A percentile compares a stretch with the other conserved stretches of the same genome.
Evolutionary conservation across 2,797 vertebrate species (phyloP).

Genomic region (Peromyscus aztecus): DNA sequence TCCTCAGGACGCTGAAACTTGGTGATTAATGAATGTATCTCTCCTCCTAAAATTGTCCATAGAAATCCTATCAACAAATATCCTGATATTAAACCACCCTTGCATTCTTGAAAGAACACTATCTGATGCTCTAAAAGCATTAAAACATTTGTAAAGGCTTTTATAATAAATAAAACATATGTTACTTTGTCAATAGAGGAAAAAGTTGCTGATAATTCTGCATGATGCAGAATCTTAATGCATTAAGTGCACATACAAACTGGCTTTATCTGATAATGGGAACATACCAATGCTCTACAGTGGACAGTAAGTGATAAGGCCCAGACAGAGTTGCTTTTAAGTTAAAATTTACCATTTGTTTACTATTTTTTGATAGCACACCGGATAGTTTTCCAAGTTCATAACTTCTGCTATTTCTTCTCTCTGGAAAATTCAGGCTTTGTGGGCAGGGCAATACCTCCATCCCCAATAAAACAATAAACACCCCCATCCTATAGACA

Average conservation of each 20-base stretch:
- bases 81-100: not conserved
- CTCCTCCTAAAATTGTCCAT: not conserved
- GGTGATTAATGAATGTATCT: not conserved
- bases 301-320: not conserved
- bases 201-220: not conserved
- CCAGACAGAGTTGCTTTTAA: not conserved
- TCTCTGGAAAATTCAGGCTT: conserved; percentile 18
- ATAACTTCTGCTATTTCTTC: conserved; percentile 2
- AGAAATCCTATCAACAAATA: conserved; percentile 2
- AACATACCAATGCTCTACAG: not conserved
- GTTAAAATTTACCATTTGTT: not conserved
- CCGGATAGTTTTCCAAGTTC: conserved; percentile 5
- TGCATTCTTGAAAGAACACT: not conserved
- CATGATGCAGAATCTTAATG: not conserved
- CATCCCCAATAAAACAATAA: conserved; percentile 38
- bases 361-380: not conserved
- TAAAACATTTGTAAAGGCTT: not conserved
- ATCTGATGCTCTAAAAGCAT: not conserved
- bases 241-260: not conserved
- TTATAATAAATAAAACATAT: not conserved
- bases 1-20: not conserved
- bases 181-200: not conserved
- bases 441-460: not conserved
- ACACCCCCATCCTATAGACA: not conserved
- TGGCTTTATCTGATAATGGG: not conserved